These are phyloP conservation scores for Hirundo rustica DNA, from an alignment of 2,797 vertebrate species.

Conservation along the genomic window DNA sequence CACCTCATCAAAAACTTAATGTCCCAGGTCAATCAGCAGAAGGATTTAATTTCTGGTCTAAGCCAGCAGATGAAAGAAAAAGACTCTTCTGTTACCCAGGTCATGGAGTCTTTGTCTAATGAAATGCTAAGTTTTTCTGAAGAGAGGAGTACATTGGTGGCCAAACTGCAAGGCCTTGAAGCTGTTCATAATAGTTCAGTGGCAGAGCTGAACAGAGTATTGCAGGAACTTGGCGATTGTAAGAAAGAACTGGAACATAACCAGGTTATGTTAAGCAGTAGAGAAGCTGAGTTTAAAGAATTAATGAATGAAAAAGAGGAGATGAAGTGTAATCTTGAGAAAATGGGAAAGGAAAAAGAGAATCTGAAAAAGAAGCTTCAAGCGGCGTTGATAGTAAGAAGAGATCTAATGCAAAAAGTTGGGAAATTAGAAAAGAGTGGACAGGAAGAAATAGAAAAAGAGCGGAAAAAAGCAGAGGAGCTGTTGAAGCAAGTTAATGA, in stretches of 20 bases:
- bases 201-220: conserved; percentile 54
- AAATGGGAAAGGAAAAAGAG: conserved; percentile 83
- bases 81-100: conserved; percentile 79
- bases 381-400: conserved; percentile 82
- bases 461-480: conserved; percentile 61
- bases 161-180: conserved; percentile 71
- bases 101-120: conserved; percentile 81
- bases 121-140: conserved; percentile 80
- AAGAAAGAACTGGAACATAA: conserved; percentile 55
- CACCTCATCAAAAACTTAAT: conserved; percentile 74
- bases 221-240: conserved; percentile 71
- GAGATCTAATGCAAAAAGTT: conserved; percentile 84
- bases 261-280: conserved; percentile 56
- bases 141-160: conserved; percentile 70
- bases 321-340: conserved; percentile 70
- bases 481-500: conserved; percentile 73
- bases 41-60: conserved; percentile 80
- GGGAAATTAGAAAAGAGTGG: conserved; percentile 77
- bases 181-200: conserved; percentile 26
- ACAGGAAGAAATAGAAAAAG: conserved; percentile 67
- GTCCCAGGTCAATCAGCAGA: conserved; percentile 83
- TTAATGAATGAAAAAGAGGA: conserved; percentile 73
- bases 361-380: conserved; percentile 86
- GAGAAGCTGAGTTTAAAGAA: conserved; percentile 64
- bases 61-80: conserved; percentile 85